These are phyloP conservation scores for Lophochroa leadbeateri DNA, from an alignment of 2,113 vertebrate species.

Conservation along the genomic window DNA sequence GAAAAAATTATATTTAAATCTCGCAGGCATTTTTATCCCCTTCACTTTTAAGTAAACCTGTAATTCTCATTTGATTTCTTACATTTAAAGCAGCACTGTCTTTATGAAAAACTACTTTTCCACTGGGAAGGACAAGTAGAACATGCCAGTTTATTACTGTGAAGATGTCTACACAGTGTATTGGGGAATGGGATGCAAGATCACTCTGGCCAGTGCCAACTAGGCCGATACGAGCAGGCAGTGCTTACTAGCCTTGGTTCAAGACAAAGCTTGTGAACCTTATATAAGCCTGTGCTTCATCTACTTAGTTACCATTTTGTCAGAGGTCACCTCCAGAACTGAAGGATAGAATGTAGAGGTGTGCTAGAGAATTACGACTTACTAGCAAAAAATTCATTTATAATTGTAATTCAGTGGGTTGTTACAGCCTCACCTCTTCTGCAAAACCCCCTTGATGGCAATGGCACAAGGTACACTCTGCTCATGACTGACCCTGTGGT, in stretches of 20 bases:
- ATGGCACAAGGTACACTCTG: accelerated
- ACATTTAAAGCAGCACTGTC: background rate
- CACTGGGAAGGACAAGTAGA: background rate
- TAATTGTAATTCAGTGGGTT: background rate
- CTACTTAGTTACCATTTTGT: background rate
- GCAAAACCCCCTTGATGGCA: background rate
- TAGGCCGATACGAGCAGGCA: background rate
- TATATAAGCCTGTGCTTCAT: background rate
- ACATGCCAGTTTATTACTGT: background rate
- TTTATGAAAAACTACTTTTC: background rate
- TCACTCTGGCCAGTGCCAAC: background rate
- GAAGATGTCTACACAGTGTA: background rate
- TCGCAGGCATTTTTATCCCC: background rate
- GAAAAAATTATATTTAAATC: background rate
- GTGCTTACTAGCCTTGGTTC: background rate
- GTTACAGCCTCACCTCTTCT: background rate
- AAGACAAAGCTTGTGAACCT: background rate
- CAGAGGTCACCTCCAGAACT: background rate
- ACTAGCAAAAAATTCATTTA: background rate
- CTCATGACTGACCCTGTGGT: accelerated
- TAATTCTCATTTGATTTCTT: background rate
- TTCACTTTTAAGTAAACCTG: background rate
- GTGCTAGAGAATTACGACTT: background rate
- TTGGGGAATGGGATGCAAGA: background rate
- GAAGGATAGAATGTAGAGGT: background rate